Conservation (phyloP, 1,140 invertebrate genomes). For the Polypedilum pembai region DNA sequence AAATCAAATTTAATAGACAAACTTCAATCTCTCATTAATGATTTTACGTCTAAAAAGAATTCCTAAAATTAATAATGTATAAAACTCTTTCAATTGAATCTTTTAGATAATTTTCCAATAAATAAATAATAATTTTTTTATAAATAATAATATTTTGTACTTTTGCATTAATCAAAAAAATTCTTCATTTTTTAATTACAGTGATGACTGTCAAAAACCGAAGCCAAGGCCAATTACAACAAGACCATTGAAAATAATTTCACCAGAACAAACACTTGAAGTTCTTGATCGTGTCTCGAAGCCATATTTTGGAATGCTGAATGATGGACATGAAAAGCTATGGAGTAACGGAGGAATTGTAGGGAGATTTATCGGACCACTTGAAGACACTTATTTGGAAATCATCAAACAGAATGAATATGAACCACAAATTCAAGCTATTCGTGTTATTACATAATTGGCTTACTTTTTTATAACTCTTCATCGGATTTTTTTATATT, state of each 20-base stretch:
- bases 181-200: not conserved
- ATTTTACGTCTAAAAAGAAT: no score
- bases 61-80: no score
- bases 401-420: not conserved
- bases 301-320: not conserved
- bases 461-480: not conserved
- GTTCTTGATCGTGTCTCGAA: not conserved
- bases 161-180: not conserved
- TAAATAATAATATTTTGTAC: not conserved
- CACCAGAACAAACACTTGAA: not conserved
- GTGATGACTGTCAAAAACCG: not conserved
- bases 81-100: not conserved
- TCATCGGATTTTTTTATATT: not conserved
- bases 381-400: not conserved
- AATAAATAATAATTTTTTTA: not conserved
- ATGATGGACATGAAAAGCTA: not conserved
- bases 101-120: not conserved
- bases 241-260: not conserved
- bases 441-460: not conserved
- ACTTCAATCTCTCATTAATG: no score
- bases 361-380: not conserved
- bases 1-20: not conserved
- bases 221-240: not conserved
- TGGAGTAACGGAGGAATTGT: not conserved
- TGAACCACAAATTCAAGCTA: not conserved